phyloP scores from a whole-genome alignment of 2,888 invertebrate genomes.

The Leucoptera coffeella region DNA sequence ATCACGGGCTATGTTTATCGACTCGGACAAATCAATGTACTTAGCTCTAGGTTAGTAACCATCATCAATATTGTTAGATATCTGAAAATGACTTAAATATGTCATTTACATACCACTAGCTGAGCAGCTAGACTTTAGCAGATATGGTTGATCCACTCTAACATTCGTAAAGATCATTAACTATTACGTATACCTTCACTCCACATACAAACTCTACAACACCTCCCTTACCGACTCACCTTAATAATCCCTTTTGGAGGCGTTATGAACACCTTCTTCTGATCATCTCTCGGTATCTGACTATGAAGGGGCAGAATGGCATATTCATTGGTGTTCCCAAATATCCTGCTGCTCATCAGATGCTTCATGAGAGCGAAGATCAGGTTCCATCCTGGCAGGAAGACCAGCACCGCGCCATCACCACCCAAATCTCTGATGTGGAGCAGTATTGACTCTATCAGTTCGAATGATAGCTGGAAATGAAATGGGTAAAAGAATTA shows the following conservation, averaged over 20 bases:
- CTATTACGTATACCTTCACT: too few relatives aligned
- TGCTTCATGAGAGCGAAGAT: slow-evolving; percentile 89
- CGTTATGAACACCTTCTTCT: slow-evolving; percentile 85
- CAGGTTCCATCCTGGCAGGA: slow-evolving; percentile 95
- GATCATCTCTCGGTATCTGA: slow-evolving; percentile 92
- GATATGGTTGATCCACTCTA: too few relatives aligned
- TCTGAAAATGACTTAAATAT: too few relatives aligned
- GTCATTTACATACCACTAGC: too few relatives aligned
- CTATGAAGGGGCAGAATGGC: slow-evolving; percentile 92
- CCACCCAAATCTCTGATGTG: slow-evolving; percentile 56
- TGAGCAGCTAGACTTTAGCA: too few relatives aligned
- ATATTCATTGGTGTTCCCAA: slow-evolving; percentile 60
- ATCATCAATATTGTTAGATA: too few relatives aligned
- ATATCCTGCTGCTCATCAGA: slow-evolving; percentile 62
- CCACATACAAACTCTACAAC: slow-evolving; percentile 1
- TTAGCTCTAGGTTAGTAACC: too few relatives aligned
- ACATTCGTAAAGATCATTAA: too few relatives aligned
- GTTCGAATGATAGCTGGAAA: slow-evolving; percentile 76
- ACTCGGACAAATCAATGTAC: too few relatives aligned
- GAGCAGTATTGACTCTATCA: slow-evolving; percentile 73
- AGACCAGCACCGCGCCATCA: slow-evolving; percentile 86
- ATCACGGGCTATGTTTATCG: too few relatives aligned
- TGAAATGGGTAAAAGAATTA: too few relatives aligned
- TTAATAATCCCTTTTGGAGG: slow-evolving; percentile 82
- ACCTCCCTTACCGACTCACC: slow-evolving; percentile 25